These are phyloP conservation scores for Dunckerocampus dactyliophorus DNA, from an alignment of 2,113 vertebrate genomes.

Conservation along the genomic window DNA sequence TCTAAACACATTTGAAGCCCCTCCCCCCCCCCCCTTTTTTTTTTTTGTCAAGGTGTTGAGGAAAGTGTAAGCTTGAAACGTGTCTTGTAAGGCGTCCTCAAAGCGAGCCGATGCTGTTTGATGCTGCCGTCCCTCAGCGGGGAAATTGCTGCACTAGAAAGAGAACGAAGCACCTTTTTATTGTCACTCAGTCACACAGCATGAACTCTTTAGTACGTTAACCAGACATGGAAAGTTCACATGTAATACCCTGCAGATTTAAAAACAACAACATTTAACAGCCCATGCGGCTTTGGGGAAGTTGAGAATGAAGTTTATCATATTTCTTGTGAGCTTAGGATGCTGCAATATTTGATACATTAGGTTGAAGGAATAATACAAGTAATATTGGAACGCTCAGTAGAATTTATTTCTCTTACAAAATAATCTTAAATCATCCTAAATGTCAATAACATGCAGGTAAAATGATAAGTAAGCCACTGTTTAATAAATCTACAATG, in stretches of 20 bases:
- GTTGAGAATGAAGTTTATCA: conserved; percentile 5
- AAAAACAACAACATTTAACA: conserved; percentile 27
- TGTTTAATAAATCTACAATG: too few relatives aligned
- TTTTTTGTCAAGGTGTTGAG: conserved; percentile 42
- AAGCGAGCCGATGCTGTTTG: conserved; percentile 58
- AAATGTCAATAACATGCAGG: too few relatives aligned
- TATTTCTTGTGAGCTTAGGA: neutral
- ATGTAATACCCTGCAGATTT: conserved; percentile 20
- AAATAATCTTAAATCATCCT: too few relatives aligned
- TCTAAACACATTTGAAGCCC: conserved; percentile 37
- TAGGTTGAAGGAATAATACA: too few relatives aligned
- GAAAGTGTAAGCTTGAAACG: conserved; percentile 49
- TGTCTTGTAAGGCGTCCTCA: conserved; percentile 55
- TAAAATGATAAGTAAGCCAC: too few relatives aligned
- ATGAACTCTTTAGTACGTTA: conserved; percentile 41
- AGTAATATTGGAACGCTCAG: too few relatives aligned
- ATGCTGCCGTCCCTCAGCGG: conserved; percentile 60
- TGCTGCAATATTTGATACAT: too few relatives aligned
- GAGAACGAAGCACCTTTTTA: conserved; percentile 45
- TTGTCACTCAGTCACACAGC: conserved; percentile 52
- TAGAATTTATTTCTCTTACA: too few relatives aligned
- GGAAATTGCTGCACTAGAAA: conserved; percentile 37
- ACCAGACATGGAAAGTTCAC: conserved; percentile 38
- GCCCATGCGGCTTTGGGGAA: conserved; percentile 12
- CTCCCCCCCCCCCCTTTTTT: neutral